Percentiles rank a stretch among this genome's conserved stretches.
phyloP scores from a whole-genome alignment of 2,113 vertebrate genomes.

The Martes martes region DNA sequence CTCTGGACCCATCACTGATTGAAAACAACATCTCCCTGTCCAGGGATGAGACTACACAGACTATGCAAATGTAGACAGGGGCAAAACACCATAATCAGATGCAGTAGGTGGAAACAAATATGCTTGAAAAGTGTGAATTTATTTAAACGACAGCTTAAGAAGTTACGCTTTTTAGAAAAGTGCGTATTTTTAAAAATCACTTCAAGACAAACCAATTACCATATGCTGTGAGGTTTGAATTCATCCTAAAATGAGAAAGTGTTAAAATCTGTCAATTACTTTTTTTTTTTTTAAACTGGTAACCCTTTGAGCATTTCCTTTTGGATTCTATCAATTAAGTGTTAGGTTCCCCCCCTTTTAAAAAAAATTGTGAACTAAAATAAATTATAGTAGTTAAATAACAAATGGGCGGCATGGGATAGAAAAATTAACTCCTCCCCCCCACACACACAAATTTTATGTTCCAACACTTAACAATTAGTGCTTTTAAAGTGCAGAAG shows the following conservation, averaged over 20 bases:
- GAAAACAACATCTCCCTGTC: not conserved
- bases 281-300: not conserved
- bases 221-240: conserved; percentile 69
- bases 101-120: conserved; percentile 52
- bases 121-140: conserved; percentile 34
- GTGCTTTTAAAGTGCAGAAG: not conserved
- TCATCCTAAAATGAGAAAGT: conserved; percentile 61
- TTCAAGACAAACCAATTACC: conserved; percentile 71
- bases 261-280: conserved; percentile 71
- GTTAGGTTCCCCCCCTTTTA: not conserved
- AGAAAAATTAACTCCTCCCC: not conserved
- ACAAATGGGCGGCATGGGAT: not conserved
- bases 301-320: conserved; percentile 42
- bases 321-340: conserved; percentile 40
- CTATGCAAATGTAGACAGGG: conserved; percentile 19
- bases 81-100: not conserved
- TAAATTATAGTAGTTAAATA: not conserved
- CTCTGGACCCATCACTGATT: not conserved
- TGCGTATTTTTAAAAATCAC: conserved; percentile 65
- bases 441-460: not conserved
- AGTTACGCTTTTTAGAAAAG: conserved; percentile 68
- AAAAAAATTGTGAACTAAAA: not conserved
- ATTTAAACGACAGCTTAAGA: conserved; percentile 66
- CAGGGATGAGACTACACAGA: not conserved
- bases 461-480: not conserved